Conservation (phyloP, 2,888 invertebrate species). For the Andricus quercusramuli region DNA sequence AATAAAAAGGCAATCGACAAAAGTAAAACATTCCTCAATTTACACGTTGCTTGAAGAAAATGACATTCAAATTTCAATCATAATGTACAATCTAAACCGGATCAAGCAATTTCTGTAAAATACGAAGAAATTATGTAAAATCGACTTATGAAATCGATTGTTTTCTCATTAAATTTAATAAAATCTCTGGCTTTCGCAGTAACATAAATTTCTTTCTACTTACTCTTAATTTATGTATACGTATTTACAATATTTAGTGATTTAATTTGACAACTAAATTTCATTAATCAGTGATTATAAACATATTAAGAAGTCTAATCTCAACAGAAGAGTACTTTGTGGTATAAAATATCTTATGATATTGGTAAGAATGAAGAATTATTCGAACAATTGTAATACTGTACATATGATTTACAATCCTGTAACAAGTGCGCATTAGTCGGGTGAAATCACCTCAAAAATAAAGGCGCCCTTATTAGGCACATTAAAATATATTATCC, state of each 20-base stretch:
- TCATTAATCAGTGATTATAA: slow-evolving; percentile 27
- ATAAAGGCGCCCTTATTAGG: slow-evolving; percentile 3
- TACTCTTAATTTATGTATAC: slow-evolving; percentile 28
- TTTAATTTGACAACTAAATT: slow-evolving; percentile 29
- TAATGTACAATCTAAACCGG: slow-evolving; percentile 2
- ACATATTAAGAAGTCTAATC: slow-evolving; percentile 43
- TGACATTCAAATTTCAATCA: not conserved
- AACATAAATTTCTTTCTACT: slow-evolving; percentile 3
- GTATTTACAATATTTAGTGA: slow-evolving; percentile 30
- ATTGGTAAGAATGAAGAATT: slow-evolving; percentile 48
- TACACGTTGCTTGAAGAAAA: not conserved
- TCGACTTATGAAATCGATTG: not conserved
- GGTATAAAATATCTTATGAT: slow-evolving; percentile 44
- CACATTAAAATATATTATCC: slow-evolving; percentile 24
- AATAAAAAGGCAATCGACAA: slow-evolving; percentile 18
- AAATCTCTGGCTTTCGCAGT: slow-evolving; percentile 14
- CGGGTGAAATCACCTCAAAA: slow-evolving; percentile 15
- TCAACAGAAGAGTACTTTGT: slow-evolving; percentile 47
- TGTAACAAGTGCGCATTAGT: slow-evolving; percentile 31
- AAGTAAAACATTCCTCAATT: not conserved
- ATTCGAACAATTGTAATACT: slow-evolving; percentile 51
- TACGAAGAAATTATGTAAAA: not conserved
- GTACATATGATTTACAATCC: slow-evolving; percentile 42
- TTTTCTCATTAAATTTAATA: slow-evolving; percentile 26
- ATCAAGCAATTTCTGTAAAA: not conserved